A percentile compares a stretch with the other conserved stretches of the same genome.
Conservation (phyloP, 2,888 invertebrate genomes). For the Ryuthela nishihirai region DNA sequence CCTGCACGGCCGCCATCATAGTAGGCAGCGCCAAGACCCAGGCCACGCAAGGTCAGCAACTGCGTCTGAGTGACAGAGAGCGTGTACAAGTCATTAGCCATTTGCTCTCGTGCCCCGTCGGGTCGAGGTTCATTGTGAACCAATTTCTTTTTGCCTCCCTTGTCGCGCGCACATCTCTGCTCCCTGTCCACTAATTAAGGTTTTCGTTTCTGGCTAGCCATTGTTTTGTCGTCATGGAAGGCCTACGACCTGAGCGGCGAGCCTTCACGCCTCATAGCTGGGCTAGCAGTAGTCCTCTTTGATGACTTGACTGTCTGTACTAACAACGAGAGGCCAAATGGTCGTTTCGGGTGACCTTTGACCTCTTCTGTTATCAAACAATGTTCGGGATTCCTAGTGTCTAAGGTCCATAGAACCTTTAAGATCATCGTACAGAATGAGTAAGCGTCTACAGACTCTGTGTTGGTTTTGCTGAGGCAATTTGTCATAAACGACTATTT, state of each 20-base stretch:
- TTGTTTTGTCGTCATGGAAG: constrained; percentile 30
- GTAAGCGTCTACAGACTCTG: no score
- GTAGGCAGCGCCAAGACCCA: no score
- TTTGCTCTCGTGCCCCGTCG: constrained; percentile 15
- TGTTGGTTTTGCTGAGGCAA: no score
- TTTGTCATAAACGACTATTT: no score
- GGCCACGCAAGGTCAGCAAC: no score
- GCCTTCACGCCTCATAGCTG: constrained; percentile 22
- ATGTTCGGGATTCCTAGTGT: no score
- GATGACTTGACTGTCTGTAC: constrained; percentile 6
- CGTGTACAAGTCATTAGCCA: constrained; percentile 35
- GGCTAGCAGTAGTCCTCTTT: constrained; percentile 13
- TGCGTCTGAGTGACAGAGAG: no score
- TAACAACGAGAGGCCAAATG: constrained; percentile 12
- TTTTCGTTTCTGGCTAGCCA: constrained; percentile 14
- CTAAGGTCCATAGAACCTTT: no score
- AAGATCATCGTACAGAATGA: no score
- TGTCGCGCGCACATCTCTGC: constrained; percentile 26
- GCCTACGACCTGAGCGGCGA: constrained; percentile 12
- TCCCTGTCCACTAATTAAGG: constrained; percentile 34
- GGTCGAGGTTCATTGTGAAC: constrained; percentile 21
- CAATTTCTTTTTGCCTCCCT: constrained; percentile 8
- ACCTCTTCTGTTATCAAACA: constrained; percentile 25
- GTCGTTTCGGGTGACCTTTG: constrained; percentile 16
- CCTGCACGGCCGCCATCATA: no score